Conservation (phyloP, 2,797 vertebrate species). For the Cyclura pinguis region DNA sequence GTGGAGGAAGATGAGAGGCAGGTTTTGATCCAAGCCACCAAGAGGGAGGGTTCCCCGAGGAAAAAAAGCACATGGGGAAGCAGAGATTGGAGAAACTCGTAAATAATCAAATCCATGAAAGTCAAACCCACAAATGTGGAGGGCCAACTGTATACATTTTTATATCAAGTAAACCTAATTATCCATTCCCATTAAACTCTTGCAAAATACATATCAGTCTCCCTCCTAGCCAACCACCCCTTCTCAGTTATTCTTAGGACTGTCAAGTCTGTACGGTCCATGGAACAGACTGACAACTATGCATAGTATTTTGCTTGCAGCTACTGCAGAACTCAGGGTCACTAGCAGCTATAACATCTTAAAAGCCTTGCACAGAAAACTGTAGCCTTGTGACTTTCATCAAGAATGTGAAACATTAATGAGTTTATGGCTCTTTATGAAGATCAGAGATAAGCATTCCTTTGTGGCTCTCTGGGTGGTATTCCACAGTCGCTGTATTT, state of each 20-base stretch:
- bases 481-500: background rate
- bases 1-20: no score
- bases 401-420: constrained; percentile 41
- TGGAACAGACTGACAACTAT: constrained; percentile 76
- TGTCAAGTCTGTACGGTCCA: constrained; percentile 29
- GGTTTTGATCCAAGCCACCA: no score
- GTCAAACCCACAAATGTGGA: no score
- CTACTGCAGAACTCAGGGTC: constrained; percentile 66
- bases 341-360: constrained; percentile 61
- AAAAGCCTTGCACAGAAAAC: constrained; percentile 53
- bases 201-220: background rate
- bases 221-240: constrained; percentile 21
- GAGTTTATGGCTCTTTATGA: constrained; percentile 20
- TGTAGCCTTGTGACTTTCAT: constrained; percentile 41
- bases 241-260: constrained; percentile 40
- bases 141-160: no score
- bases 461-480: background rate
- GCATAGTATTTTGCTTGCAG: constrained; percentile 71
- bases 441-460: rapidly evolving
- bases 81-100: no score
- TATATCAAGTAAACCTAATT: background rate
- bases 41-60: no score
- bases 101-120: no score
- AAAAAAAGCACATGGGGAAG: no score
- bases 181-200: background rate